These are phyloP conservation scores for Cyprinodon variegatus DNA, from an alignment of 2,113 vertebrate species.

Conservation along the genomic window DNA sequence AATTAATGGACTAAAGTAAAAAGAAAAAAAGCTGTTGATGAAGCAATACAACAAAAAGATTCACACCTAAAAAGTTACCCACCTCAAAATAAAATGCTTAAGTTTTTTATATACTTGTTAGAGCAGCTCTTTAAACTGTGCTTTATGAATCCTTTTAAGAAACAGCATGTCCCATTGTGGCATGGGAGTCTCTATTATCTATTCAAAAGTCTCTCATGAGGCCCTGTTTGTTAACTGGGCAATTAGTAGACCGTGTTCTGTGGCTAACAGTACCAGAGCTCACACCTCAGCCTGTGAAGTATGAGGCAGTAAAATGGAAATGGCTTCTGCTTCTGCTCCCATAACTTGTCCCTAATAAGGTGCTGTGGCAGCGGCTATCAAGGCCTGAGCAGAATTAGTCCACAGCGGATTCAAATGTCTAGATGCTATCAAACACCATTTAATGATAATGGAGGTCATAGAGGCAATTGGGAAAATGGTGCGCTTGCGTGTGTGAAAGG, in stretches of 20 bases:
- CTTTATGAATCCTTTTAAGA: conserved; percentile 32
- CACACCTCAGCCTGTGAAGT: conserved; percentile 63
- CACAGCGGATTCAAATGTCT: conserved; percentile 69
- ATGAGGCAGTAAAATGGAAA: conserved; percentile 74
- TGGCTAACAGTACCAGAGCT: conserved; percentile 60
- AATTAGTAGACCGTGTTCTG: conserved; percentile 63
- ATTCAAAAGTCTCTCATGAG: conserved; percentile 67
- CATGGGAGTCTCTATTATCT: conserved; percentile 56
- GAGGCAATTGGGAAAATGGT: conserved; percentile 60
- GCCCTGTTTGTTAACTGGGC: conserved; percentile 66
- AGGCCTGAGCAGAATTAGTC: conserved; percentile 58
- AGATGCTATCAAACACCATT: conserved; percentile 69
- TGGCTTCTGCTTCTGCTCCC: conserved; percentile 54
- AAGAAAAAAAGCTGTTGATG: neutral
- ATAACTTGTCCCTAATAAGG: conserved; percentile 72
- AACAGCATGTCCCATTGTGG: conserved; percentile 38
- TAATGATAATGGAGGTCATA: conserved; percentile 72
- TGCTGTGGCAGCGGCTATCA: conserved; percentile 60
- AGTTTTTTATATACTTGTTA: neutral
- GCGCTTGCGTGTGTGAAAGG: conserved; percentile 43
- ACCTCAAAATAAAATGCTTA: too few species aligned
- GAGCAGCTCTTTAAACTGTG: conserved; percentile 10
- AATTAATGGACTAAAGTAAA: too few species aligned
- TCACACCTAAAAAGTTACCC: neutral
- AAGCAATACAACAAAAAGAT: neutral